These are phyloP conservation scores for Aleiodes testaceus DNA, from an alignment of 2,888 invertebrate genomes.

Conservation along the genomic window DNA sequence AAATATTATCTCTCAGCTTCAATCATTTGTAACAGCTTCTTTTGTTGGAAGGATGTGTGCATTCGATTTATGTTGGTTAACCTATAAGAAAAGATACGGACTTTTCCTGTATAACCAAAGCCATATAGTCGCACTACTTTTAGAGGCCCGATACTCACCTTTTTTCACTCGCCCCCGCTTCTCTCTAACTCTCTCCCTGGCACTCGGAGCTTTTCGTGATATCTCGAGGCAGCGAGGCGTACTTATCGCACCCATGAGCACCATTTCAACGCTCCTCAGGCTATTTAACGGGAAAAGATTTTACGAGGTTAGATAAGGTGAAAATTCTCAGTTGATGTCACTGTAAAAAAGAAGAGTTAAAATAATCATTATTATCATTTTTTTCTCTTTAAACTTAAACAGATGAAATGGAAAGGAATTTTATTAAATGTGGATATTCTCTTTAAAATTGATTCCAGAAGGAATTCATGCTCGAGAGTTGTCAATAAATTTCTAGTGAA, in stretches of 20 bases:
- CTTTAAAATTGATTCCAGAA: no score
- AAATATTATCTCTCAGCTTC: slow-evolving; percentile 43
- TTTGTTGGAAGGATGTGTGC: slow-evolving; percentile 42
- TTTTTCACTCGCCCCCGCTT: background rate
- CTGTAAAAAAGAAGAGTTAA: slow-evolving; percentile 4
- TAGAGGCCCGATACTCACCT: slow-evolving; percentile 12
- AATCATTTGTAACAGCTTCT: slow-evolving; percentile 47
- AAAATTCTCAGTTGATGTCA: slow-evolving; percentile 32
- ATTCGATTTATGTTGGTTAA: slow-evolving; percentile 42
- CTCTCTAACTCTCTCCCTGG: background rate
- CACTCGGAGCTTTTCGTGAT: slow-evolving; percentile 26
- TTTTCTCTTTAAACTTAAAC: background rate
- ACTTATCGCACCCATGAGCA: slow-evolving; percentile 29
- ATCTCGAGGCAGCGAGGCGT: slow-evolving; percentile 20
- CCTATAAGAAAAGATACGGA: slow-evolving; percentile 23
- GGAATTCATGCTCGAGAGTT: no score
- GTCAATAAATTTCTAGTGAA: no score
- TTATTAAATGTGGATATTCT: no score
- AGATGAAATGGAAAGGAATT: no score
- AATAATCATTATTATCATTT: background rate
- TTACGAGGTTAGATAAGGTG: slow-evolving; percentile 29
- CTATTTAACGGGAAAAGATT: slow-evolving; percentile 34
- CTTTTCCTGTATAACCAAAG: slow-evolving; percentile 21
- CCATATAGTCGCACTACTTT: slow-evolving; percentile 27
- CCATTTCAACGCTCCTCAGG: slow-evolving; percentile 31